Base-by-base conservation (phyloP, 2,113 vertebrate species). In the Urocolius indicus region DNA sequence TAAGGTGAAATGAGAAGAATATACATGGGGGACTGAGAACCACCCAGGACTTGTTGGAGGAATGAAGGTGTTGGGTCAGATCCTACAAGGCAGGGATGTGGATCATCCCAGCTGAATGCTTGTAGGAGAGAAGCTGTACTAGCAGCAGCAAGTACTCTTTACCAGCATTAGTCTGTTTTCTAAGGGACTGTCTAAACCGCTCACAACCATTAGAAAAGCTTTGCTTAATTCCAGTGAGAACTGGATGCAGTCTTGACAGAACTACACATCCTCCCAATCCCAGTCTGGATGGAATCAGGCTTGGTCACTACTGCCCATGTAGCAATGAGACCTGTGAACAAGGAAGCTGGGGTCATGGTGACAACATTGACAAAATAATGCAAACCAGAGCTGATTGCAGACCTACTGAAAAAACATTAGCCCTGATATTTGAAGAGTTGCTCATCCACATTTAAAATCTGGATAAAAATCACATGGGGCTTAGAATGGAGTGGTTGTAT, bases 221-320 rank as follows among this genome's bases (percentile, higher is more conserved):
- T 65, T 82, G 46, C 12, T n/a, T 62, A 45, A 65, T 79, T 88
- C 52, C 62, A 32, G 14, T 18, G 27, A 48, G 58, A 83, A 38
- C 10, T 76, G 75, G 45, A 30, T 24, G 19, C 29, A 72, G 48
- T 34, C 19, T 55, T 29, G 27, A n/a, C 36, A 54, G 38, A 88
- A 29, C 24, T n/a, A 24, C 8, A 18, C 13, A n/a, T 19, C 18
- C 9, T 73, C 59, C 51, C 79, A 29, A 45, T 45, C 26, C 8
- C 9, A 6, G 14, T 14, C n/a, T 0, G 0, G 11, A 41, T 16
- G 30, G 16, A 30, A 49, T 27, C 8, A 77, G 24, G 21, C 29
- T 61, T 24, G 22, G 5, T n/a, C 51, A 65, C 38, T 76, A 9
- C 45, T 68, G 45, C 11, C 20, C 15, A 11, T 1, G 0, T 13